Percentiles rank a stretch among this genome's conserved stretches.
These are phyloP conservation scores for Xiphorhynchus erythropygius DNA, from an alignment of 2,797 vertebrate species.

Conservation along the genomic window DNA sequence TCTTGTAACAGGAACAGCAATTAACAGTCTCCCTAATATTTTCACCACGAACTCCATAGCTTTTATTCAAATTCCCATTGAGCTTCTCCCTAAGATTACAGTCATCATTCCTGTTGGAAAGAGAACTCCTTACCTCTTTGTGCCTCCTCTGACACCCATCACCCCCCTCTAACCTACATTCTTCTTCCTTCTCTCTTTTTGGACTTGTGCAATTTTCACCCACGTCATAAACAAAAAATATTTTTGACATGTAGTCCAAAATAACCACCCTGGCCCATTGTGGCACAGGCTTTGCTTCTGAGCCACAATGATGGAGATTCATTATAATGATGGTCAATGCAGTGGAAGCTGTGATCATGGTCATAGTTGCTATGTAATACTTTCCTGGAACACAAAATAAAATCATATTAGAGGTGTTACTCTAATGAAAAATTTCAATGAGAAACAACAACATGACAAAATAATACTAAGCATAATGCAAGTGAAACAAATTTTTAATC, in stretches of 20 bases:
- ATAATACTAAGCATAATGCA: neutral
- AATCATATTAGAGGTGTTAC: neutral
- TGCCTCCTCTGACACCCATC: slow-evolving; percentile 11
- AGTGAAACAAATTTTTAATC: neutral
- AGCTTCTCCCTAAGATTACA: slow-evolving; percentile 71
- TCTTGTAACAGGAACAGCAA: slow-evolving; percentile 80
- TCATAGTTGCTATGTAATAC: slow-evolving; percentile 99
- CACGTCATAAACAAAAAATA: slow-evolving; percentile 94
- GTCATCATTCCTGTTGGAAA: slow-evolving; percentile 63
- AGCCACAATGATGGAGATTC: slow-evolving; percentile 97
- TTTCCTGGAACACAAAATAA: slow-evolving; percentile 82
- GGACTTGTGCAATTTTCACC: slow-evolving; percentile 91
- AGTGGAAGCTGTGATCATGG: slow-evolving; percentile 96
- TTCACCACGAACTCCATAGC: slow-evolving; percentile 55
- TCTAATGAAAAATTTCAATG: neutral
- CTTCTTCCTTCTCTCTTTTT: slow-evolving; percentile 68
- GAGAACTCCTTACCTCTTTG: slow-evolving; percentile 47
- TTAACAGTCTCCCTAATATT: slow-evolving; percentile 46
- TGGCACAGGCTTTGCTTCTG: slow-evolving; percentile 94
- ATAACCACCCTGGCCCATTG: slow-evolving; percentile 94
- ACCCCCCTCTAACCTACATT: slow-evolving; percentile 61
- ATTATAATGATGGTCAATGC: slow-evolving; percentile 97
- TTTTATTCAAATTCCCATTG: slow-evolving; percentile 74
- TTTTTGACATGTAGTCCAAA: slow-evolving; percentile 95
- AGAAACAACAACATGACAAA: neutral